Evolutionary conservation across 2,113 vertebrate genomes (phyloP).

Genomic region (Ondatra zibethicus): DNA sequence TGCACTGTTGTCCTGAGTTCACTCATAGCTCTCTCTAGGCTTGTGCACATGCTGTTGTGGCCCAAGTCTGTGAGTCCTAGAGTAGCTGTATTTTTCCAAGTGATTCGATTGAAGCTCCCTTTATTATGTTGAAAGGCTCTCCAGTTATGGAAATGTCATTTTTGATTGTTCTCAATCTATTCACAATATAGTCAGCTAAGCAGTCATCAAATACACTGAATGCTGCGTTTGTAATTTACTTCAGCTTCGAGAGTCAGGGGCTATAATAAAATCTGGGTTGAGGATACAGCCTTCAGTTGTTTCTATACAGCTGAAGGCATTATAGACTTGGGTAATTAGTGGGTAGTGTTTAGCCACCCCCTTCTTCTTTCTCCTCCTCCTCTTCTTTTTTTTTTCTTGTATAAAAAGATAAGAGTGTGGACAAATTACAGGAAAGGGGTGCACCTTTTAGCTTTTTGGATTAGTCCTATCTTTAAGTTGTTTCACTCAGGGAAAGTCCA

Average conservation of each 20-base stretch:
- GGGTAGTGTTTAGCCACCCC: background rate
- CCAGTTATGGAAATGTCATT: background rate
- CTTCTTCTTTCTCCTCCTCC: background rate
- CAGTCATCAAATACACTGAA: background rate
- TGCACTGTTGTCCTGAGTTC: background rate
- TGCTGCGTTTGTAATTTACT: background rate
- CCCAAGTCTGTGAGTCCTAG: background rate
- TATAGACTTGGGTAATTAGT: background rate
- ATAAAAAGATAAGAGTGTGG: background rate
- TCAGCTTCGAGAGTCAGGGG: background rate
- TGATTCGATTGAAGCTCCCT: background rate
- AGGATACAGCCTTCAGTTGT: background rate
- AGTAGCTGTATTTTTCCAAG: background rate
- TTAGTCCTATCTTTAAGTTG: constrained; percentile 5
- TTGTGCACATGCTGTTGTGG: background rate
- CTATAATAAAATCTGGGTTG: background rate
- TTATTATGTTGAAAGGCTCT: background rate
- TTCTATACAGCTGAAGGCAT: background rate
- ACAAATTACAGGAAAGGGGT: background rate
- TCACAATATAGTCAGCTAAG: background rate
- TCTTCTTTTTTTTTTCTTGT: background rate
- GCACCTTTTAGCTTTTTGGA: constrained; percentile 12
- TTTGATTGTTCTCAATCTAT: background rate
- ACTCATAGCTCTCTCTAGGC: background rate
- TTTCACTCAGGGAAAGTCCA: background rate